phyloP scores from a whole-genome alignment of 1,140 invertebrate genomes.

The Listronotus oregonensis region DNA sequence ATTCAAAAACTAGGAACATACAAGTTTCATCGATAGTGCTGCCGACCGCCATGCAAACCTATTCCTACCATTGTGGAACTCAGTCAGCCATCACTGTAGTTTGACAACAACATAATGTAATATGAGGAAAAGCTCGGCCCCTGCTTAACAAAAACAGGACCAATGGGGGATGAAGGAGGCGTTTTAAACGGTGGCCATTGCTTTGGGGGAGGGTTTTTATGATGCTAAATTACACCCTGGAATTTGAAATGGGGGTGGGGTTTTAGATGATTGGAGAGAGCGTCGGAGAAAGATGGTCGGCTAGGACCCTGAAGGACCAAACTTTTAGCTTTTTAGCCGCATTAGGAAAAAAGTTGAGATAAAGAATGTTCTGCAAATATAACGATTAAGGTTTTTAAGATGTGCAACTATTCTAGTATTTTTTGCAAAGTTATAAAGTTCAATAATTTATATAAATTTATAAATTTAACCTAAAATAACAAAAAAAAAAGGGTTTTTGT shows the following conservation, averaged over 20 bases:
- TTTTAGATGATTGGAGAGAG: constrained; percentile 9
- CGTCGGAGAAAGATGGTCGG: constrained; percentile 12
- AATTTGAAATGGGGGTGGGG: constrained; percentile 1
- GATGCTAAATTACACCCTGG: constrained; percentile 40
- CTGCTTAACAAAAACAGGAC: constrained; percentile 33
- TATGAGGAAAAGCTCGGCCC: constrained; percentile 42
- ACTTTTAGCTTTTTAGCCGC: too few relatives aligned
- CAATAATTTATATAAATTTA: too few relatives aligned
- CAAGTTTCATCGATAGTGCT: constrained; percentile 22
- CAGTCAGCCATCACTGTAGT: constrained; percentile 46
- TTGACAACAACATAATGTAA: constrained; percentile 42
- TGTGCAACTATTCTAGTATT: too few relatives aligned
- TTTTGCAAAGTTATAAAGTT: too few relatives aligned
- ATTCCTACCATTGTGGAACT: constrained; percentile 40
- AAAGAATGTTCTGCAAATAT: too few relatives aligned
- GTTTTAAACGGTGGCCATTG: constrained; percentile 46
- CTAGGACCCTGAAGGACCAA: too few relatives aligned
- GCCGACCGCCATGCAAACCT: constrained; percentile 10
- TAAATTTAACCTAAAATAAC: too few relatives aligned
- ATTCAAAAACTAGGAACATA: constrained; percentile 18
- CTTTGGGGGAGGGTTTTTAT: constrained; percentile 46
- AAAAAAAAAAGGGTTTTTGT: too few relatives aligned
- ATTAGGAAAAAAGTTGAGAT: too few relatives aligned
- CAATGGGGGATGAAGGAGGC: constrained; percentile 41
- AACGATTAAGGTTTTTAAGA: too few relatives aligned